Percentiles rank a stretch among this genome's conserved stretches.
These are phyloP conservation scores for Cylloceria caligata DNA, from an alignment of 2,888 invertebrate species.

Conservation along the genomic window DNA sequence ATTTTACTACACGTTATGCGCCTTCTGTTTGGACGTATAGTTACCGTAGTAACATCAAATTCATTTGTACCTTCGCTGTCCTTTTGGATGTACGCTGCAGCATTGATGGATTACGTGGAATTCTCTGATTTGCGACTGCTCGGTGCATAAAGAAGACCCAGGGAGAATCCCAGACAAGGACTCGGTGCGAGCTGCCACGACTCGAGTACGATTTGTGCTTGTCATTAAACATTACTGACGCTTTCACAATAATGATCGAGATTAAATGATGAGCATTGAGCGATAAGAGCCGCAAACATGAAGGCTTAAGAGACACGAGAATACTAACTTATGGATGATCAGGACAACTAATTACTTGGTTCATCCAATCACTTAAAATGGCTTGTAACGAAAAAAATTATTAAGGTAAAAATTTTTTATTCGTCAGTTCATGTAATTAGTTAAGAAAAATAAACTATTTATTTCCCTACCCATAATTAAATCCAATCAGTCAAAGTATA, in stretches of 20 bases:
- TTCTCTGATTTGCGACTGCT: not conserved
- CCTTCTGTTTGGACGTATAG: constrained; percentile 79
- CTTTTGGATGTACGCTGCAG: constrained; percentile 20
- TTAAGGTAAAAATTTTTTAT: no score
- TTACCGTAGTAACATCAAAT: constrained; percentile 81
- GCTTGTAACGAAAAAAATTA: no score
- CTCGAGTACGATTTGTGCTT: not conserved
- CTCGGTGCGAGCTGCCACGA: not conserved
- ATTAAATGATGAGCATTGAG: constrained; percentile 27
- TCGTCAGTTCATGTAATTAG: no score
- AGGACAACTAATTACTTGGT: no score
- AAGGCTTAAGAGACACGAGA: not conserved
- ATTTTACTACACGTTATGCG: constrained; percentile 16
- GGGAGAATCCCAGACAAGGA: not conserved
- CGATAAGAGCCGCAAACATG: not conserved
- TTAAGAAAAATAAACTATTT: no score
- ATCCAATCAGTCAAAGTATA: not conserved
- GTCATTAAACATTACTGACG: not conserved
- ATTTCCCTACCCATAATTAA: no score
- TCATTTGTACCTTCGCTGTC: constrained; percentile 77
- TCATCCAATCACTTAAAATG: not conserved
- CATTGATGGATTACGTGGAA: not conserved
- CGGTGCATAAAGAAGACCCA: not conserved
- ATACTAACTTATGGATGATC: not conserved
- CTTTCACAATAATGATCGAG: constrained; percentile 21